Percentiles rank a stretch among this genome's conserved stretches.
phyloP scores from a whole-genome alignment of 2,113 vertebrate species.

The Leptosomus discolor region DNA sequence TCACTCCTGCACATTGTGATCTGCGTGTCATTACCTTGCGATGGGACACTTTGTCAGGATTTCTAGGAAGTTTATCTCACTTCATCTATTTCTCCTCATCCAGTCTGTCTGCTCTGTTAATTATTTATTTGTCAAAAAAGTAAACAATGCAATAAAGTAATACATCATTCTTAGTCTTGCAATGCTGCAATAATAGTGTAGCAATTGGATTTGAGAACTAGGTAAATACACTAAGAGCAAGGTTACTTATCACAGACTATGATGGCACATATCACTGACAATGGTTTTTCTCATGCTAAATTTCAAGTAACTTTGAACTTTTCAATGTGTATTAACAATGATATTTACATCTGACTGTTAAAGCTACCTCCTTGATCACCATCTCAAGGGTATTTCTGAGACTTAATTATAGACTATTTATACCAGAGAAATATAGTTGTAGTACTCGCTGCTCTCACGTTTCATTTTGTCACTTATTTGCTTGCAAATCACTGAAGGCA shows the following conservation, averaged over 20 bases:
- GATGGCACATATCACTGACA: not conserved
- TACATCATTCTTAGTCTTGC: not conserved
- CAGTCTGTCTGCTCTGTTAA: not conserved
- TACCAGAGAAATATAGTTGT: not conserved
- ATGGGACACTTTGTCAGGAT: not conserved
- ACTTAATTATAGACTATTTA: not conserved
- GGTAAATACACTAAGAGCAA: not conserved
- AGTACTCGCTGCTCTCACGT: not conserved
- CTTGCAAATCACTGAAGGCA: not conserved
- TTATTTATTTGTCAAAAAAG: not conserved
- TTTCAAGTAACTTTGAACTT: constrained; percentile 1
- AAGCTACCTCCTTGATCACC: not conserved
- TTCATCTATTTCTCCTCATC: not conserved
- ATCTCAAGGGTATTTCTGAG: not conserved
- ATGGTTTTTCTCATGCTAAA: not conserved
- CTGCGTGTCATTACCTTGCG: fast-evolving
- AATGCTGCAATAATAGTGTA: not conserved
- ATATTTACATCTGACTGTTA: not conserved
- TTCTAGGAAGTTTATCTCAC: not conserved
- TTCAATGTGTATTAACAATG: not conserved
- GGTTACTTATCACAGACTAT: not conserved
- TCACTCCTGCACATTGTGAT: not conserved
- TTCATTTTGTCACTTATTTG: not conserved
- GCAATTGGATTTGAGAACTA: not conserved
- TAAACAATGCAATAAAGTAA: not conserved